A percentile compares a stretch with the other conserved stretches of the same genome.
phyloP scores from a whole-genome alignment of 2,113 vertebrate genomes.

The Charina bottae region DNA sequence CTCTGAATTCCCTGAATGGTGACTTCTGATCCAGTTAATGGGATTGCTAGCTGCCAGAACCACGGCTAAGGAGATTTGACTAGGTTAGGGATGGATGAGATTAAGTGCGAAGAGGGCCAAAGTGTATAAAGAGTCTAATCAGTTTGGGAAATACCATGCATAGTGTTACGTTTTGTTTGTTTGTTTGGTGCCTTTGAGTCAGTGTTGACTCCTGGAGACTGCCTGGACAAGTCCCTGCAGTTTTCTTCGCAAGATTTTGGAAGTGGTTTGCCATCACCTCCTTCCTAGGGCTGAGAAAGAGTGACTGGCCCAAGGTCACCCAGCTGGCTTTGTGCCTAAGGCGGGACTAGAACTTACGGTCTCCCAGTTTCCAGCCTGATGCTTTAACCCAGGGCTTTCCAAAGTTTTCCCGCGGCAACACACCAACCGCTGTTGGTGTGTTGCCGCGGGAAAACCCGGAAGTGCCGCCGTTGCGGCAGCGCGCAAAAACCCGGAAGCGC shows the following conservation, averaged over 20 bases:
- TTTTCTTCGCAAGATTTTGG: background rate
- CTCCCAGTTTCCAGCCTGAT: background rate
- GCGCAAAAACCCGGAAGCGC: too few relatives aligned
- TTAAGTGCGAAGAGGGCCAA: background rate
- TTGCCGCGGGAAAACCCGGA: too few relatives aligned
- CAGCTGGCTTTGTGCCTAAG: background rate
- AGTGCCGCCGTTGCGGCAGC: too few relatives aligned
- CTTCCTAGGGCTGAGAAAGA: background rate
- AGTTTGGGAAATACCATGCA: constrained; percentile 2
- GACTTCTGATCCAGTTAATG: background rate
- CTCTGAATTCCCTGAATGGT: background rate
- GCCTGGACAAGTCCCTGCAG: background rate
- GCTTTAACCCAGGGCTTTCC: too few relatives aligned
- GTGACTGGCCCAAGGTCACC: background rate
- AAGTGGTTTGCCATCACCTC: background rate
- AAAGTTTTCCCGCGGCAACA: too few relatives aligned
- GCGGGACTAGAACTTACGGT: background rate
- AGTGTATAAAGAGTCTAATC: constrained; percentile 1
- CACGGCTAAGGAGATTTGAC: background rate
- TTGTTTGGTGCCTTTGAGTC: background rate
- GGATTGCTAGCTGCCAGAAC: background rate
- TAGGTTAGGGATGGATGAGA: background rate
- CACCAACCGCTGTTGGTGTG: too few relatives aligned
- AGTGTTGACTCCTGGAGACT: background rate
- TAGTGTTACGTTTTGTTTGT: constrained; percentile 5